phyloP scores from a whole-genome alignment of 2,113 vertebrate genomes.

The Corythoichthys intestinalis region DNA sequence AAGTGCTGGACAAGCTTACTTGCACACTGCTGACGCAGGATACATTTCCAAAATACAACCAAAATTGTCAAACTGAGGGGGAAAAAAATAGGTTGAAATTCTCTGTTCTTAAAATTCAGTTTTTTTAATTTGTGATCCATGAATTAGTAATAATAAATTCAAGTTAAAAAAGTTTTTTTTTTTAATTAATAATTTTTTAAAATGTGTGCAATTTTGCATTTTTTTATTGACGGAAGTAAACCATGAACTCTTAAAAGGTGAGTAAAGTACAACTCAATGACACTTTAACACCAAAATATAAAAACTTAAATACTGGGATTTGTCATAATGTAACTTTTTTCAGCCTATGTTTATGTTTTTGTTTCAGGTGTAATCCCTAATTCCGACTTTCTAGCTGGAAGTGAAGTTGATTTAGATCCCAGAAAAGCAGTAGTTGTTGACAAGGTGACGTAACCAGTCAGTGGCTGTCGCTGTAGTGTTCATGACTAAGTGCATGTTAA shows the following conservation, averaged over 20 bases:
- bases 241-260: no score
- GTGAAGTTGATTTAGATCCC: constrained; percentile 65
- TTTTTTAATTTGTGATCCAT: no score
- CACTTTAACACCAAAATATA: no score
- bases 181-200: neutral
- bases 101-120: no score
- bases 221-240: neutral
- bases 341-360: neutral
- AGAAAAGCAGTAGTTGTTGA: constrained; percentile 76
- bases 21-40: no score
- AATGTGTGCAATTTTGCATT: neutral
- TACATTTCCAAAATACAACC: no score
- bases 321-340: neutral
- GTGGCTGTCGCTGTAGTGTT: neutral
- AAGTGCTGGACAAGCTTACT: no score
- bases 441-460: constrained; percentile 67
- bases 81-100: no score
- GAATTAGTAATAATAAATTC: no score
- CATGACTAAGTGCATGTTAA: neutral
- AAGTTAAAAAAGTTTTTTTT: no score
- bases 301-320: neutral
- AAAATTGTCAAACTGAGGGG: no score
- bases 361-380: constrained; percentile 75
- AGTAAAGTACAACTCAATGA: no score
- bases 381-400: constrained; percentile 74